Evolutionary conservation across 1,140 invertebrate species (phyloP).

Genomic region (Planococcus citri): DNA sequence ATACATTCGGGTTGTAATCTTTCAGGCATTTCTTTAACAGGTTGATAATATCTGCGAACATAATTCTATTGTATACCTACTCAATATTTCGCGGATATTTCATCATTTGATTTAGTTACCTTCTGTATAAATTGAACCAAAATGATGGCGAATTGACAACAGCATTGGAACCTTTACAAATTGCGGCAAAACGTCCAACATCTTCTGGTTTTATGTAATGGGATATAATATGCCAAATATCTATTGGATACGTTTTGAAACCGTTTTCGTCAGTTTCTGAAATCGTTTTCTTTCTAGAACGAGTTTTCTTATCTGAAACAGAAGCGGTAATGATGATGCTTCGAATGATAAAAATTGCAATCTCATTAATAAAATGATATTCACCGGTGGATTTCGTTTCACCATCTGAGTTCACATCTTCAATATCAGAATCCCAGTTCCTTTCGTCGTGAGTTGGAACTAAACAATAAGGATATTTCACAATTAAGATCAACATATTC

Average conservation of each 20-base stretch:
- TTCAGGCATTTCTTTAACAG: neutral
- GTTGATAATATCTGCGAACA: neutral
- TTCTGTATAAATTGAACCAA: neutral
- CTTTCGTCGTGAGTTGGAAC: neutral
- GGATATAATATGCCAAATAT: neutral
- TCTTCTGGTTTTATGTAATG: neutral
- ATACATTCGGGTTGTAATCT: slow-evolving; percentile 1
- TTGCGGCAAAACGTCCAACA: neutral
- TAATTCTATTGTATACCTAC: too few relatives aligned
- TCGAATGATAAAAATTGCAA: too few relatives aligned
- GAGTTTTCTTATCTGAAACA: neutral
- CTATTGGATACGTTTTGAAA: neutral
- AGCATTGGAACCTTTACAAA: neutral
- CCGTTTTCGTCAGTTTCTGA: neutral
- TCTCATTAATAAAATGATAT: neutral
- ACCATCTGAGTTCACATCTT: neutral
- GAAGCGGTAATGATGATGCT: too few relatives aligned
- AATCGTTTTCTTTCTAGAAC: neutral
- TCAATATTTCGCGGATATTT: too few relatives aligned
- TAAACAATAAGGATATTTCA: neutral
- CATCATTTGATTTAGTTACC: neutral
- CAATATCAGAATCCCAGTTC: neutral
- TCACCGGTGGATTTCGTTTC: neutral
- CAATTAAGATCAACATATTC: too few relatives aligned
- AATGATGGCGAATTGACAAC: neutral